These are phyloP conservation scores for Holothuria scabra DNA, from an alignment of 53 echinoderm and acorn worm species.

Conservation along the genomic window DNA sequence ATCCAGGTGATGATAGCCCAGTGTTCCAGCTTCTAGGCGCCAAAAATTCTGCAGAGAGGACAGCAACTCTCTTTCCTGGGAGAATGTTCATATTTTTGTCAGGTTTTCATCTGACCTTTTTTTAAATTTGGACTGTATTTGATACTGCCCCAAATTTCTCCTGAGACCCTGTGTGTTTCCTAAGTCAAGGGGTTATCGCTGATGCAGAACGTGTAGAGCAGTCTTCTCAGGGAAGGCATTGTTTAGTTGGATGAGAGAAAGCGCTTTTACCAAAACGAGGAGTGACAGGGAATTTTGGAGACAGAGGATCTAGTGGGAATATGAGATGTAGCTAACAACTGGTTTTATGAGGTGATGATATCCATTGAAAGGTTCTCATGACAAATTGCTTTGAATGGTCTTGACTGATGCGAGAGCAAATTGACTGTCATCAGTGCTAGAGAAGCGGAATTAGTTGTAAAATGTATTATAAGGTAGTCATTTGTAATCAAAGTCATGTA, in stretches of 20 bases:
- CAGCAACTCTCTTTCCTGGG: neutral
- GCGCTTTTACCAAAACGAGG: neutral
- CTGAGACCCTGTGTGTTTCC: conserved; percentile 13
- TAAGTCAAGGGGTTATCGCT: neutral
- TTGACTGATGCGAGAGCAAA: too few relatives aligned
- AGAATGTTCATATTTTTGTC: conserved; percentile 1
- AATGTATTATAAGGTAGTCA: too few relatives aligned
- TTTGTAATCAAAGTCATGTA: too few relatives aligned
- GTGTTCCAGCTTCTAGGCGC: neutral
- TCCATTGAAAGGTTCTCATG: too few relatives aligned
- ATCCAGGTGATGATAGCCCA: neutral
- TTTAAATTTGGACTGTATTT: neutral
- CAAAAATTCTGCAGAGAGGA: neutral
- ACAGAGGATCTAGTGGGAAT: too few relatives aligned
- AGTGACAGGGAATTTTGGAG: neutral
- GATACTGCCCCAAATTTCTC: conserved; percentile 17
- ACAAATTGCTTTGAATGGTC: too few relatives aligned
- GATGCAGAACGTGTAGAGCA: neutral
- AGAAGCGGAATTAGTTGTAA: too few relatives aligned
- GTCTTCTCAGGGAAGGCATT: neutral
- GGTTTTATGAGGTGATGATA: too few relatives aligned
- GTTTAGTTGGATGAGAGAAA: neutral
- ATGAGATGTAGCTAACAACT: too few relatives aligned
- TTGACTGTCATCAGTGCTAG: too few relatives aligned
- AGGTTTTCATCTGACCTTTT: neutral